Conservation (phyloP, 2,113 vertebrate genomes). For the Malaclemys terrapin region DNA sequence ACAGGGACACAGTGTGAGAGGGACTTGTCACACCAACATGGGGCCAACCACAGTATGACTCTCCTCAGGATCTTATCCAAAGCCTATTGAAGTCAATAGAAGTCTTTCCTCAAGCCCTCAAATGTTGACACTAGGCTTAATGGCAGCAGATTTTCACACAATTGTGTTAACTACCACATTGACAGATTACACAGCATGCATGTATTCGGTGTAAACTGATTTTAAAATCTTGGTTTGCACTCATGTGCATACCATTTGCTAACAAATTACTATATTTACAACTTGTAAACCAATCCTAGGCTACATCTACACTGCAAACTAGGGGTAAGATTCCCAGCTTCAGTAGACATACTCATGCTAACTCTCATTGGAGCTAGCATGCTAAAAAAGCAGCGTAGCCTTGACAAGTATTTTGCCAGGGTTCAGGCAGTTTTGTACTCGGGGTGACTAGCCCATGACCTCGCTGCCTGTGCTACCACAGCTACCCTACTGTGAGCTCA, state of each 20-base stretch:
- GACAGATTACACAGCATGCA: background rate
- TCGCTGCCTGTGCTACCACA: background rate
- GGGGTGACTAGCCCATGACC: background rate
- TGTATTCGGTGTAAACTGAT: background rate
- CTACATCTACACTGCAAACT: background rate
- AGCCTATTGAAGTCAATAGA: background rate
- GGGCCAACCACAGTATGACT: accelerated
- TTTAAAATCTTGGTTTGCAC: background rate
- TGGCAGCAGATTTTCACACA: background rate
- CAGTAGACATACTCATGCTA: background rate
- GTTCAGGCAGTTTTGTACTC: background rate
- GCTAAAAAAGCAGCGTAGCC: background rate
- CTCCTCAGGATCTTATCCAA: background rate
- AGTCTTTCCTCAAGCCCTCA: background rate
- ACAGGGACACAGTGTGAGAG: background rate
- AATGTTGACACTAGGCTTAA: background rate
- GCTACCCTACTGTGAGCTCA: background rate
- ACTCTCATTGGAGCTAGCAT: background rate
- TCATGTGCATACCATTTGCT: background rate
- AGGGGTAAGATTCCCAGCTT: background rate
- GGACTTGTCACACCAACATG: background rate
- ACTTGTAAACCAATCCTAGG: background rate
- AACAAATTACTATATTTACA: background rate
- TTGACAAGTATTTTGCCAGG: background rate
- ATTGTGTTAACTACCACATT: background rate